phyloP scores from a whole-genome alignment of 2,888 invertebrate genomes.

The Ophonus ardosiacus region DNA sequence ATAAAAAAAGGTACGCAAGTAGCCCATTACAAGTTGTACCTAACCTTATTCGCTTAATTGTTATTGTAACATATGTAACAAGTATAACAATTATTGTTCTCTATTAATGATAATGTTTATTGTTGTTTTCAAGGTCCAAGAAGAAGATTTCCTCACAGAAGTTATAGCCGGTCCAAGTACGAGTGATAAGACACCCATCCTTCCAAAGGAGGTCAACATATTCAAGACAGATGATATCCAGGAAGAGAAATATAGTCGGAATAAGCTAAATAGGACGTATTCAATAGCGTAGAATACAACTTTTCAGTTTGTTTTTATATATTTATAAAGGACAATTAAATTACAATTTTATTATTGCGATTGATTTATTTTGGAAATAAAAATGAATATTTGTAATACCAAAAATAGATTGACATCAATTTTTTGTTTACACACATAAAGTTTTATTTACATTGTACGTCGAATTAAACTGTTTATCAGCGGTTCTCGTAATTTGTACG shows the following conservation, averaged over 20 bases:
- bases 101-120: slow-evolving; percentile 5
- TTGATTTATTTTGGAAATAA: neutral
- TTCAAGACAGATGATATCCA: slow-evolving; percentile 55
- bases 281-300: slow-evolving; percentile 45
- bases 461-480: neutral
- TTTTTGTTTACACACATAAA: neutral
- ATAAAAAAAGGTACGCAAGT: no score
- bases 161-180: slow-evolving; percentile 26
- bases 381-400: slow-evolving; percentile 2
- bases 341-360: neutral
- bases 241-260: slow-evolving; percentile 50
- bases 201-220: slow-evolving; percentile 37
- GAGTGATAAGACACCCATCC: slow-evolving; percentile 22
- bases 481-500: neutral
- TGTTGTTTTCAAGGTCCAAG: neutral
- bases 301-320: neutral
- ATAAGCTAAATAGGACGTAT: slow-evolving; percentile 53
- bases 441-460: neutral
- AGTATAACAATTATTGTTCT: neutral
- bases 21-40: slow-evolving; percentile 7
- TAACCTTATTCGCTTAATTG: neutral
- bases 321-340: slow-evolving; percentile 3
- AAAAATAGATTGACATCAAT: neutral
- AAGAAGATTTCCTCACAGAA: slow-evolving; percentile 30
- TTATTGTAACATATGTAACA: slow-evolving; percentile 6